Base-by-base conservation (phyloP, 1,140 invertebrate species). In the Gonioctena quinquepunctata region DNA sequence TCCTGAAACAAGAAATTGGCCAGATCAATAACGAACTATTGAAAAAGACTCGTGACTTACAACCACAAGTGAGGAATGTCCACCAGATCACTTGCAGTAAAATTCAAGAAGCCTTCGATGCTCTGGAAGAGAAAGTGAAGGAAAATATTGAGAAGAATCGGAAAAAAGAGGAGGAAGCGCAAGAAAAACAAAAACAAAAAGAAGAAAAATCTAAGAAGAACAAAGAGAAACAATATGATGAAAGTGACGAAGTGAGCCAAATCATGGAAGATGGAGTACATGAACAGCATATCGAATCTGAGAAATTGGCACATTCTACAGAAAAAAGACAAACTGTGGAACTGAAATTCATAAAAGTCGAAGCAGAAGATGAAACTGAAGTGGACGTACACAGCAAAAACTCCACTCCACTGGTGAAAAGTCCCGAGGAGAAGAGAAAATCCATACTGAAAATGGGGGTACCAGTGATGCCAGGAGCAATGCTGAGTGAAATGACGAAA, bases 391-490 rank as follows among this genome's bases (percentile, higher is more conserved):
- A 62, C 42, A 65, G 54, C n/a, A 52, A 28, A 27, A 16, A 26
- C 11, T 71, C 69, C 57, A 48, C 60, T 60, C 50, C 65, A 11
- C 27, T 33, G 61, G 62, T 72, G 26, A 33, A 66, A 59, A 67
- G 56, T 57, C 66, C 75, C 2, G 60, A 68, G 13, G 65, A 72
- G 27, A 77, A 77, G 60, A 64, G 76, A 42, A 72, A 70, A 56
- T 77, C 76, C 13, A 73, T 73, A 2, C 59, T 76, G 60, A 79
- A 77, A 72, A 59, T 73, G 2, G 77, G 77, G 2, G 72, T 79
- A 11, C 68, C 76, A 8, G 77, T 79, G 4, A 59, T 79, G 65
- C 77, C 77, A 0, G 74, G 76, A n/a, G 73, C 67, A n/a, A 60
- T 76, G 6, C 48, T 77, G 50, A 70, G 71, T 8, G 66, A 75